Evolutionary conservation across 2,888 invertebrate genomes (phyloP).

Genomic region (Morinoia aosen): DNA sequence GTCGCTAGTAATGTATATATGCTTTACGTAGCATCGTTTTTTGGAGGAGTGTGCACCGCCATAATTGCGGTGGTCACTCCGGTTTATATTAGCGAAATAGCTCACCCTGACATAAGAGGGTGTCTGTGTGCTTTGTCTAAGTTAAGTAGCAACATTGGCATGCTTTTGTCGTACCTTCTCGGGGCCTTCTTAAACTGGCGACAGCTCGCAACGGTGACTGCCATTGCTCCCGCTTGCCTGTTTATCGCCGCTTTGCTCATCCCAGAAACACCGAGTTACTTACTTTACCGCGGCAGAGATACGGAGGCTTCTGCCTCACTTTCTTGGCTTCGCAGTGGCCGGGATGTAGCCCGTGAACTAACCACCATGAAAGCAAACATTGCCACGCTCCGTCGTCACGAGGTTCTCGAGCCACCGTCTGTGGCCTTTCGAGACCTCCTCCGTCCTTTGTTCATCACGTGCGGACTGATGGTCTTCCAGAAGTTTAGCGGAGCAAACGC

Average conservation of each 20-base stretch:
- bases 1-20: conserved; percentile 83
- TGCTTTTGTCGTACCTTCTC: conserved; percentile 85
- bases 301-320: conserved; percentile 82
- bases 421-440: conserved; percentile 72
- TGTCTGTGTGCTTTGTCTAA: conserved; percentile 89
- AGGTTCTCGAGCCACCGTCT: conserved; percentile 68
- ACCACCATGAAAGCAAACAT: conserved; percentile 81
- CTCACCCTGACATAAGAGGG: conserved; percentile 87
- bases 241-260: conserved; percentile 82
- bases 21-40: conserved; percentile 87
- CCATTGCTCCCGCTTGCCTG: conserved; percentile 83
- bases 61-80: conserved; percentile 81
- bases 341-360: conserved; percentile 83
- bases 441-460: conserved; percentile 85
- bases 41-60: conserved; percentile 86
- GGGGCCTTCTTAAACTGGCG: conserved; percentile 89
- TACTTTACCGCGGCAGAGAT: conserved; percentile 83
- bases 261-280: conserved; percentile 90
- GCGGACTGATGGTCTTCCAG: conserved; percentile 91
- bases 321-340: conserved; percentile 84
- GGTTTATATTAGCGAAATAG: conserved; percentile 93
- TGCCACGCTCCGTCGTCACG: conserved; percentile 64
- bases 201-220: conserved; percentile 85
- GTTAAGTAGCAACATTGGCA: conserved; percentile 87
- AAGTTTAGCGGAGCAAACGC: conserved; percentile 83